These are phyloP conservation scores for Erythrolamprus reginae DNA, from an alignment of 2,113 vertebrate genomes.

Conservation along the genomic window DNA sequence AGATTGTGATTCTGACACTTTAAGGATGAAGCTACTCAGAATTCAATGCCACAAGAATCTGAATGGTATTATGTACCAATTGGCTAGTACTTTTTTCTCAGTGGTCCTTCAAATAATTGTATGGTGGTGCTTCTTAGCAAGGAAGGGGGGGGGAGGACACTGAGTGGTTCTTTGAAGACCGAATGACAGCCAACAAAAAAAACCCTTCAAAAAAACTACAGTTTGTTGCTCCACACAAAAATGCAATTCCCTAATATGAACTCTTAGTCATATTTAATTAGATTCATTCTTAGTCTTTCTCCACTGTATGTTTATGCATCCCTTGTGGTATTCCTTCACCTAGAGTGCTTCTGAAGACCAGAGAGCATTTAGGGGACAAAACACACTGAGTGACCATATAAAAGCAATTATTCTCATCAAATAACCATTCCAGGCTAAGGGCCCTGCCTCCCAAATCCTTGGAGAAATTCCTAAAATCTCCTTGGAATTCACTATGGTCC, in stretches of 20 bases:
- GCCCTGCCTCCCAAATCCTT: not conserved
- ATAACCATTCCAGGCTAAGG: not conserved
- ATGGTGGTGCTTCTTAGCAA: not conserved
- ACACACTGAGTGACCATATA: not conserved
- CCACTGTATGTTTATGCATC: not conserved
- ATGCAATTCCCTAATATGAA: not conserved
- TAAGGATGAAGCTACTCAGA: not conserved
- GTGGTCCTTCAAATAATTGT: not conserved
- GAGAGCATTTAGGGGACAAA: not conserved
- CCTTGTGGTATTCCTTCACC: not conserved
- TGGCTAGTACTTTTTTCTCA: not conserved
- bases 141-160: not conserved
- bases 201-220: not conserved
- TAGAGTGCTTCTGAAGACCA: not conserved
- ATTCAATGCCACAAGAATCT: not conserved
- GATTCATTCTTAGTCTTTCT: not conserved
- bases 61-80: not conserved
- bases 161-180: not conserved
- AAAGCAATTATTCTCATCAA: not conserved
- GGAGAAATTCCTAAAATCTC: not conserved
- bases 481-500: not conserved
- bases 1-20: not conserved
- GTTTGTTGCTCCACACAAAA: not conserved
- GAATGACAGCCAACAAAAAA: not conserved
- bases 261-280: not conserved